Conservation (phyloP, 2,888 invertebrate genomes). For the Tribolium freemani region DNA sequence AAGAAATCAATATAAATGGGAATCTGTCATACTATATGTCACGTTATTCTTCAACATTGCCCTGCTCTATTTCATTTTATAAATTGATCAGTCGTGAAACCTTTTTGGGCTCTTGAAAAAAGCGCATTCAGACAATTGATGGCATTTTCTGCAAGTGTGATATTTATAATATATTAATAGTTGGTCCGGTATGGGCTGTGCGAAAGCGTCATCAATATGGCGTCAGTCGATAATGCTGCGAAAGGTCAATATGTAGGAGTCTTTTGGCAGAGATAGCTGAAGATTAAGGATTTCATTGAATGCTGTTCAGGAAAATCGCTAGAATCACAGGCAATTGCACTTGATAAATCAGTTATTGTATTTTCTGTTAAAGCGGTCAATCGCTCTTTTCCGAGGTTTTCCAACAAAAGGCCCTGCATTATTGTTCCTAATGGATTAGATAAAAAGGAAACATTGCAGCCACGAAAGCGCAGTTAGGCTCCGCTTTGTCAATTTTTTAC, state of each 20-base stretch:
- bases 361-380: conserved; percentile 56
- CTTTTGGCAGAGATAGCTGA: conserved; percentile 31
- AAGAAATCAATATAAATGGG: conserved; percentile 24
- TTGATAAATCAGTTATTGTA: conserved; percentile 57
- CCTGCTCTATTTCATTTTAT: conserved; percentile 19
- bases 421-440: conserved; percentile 51
- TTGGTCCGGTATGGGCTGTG: conserved; percentile 7
- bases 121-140: conserved; percentile 15
- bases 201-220: conserved; percentile 34
- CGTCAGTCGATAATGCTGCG: conserved; percentile 29
- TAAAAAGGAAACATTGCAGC: conserved; percentile 41
- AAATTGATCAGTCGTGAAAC: conserved; percentile 27
- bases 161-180: conserved; percentile 31
- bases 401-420: conserved; percentile 50
- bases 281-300: conserved; percentile 48
- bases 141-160: conserved; percentile 9
- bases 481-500: too few relatives aligned
- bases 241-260: conserved; percentile 37
- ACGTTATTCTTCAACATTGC: conserved; percentile 11
- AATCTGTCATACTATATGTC: conserved; percentile 26
- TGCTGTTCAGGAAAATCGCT: conserved; percentile 45
- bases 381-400: conserved; percentile 47
- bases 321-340: conserved; percentile 55
- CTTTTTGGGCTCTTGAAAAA: conserved; percentile 18
- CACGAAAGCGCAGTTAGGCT: too few relatives aligned